phyloP scores from a whole-genome alignment of 2,113 vertebrate genomes.

The Galemys pyrenaicus region DNA sequence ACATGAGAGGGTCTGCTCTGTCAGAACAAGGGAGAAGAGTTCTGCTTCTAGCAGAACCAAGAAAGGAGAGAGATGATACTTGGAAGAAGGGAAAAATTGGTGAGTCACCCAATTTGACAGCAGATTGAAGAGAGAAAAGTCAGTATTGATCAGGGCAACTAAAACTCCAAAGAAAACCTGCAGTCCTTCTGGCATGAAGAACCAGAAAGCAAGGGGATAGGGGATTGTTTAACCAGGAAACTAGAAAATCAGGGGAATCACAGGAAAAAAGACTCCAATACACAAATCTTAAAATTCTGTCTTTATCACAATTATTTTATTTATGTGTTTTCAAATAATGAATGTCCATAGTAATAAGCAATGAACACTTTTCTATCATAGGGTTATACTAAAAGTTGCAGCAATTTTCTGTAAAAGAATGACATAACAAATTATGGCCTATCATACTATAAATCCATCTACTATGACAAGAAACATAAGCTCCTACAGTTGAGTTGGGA shows the following conservation, averaged over 20 bases:
- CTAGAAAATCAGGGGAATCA: background rate
- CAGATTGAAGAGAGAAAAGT: background rate
- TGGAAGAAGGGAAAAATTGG: background rate
- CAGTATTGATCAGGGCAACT: background rate
- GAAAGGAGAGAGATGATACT: background rate
- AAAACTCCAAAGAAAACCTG: background rate
- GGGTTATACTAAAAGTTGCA: background rate
- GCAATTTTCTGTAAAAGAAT: background rate
- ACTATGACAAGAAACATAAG: background rate
- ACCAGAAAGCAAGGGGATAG: background rate
- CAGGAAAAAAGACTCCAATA: background rate
- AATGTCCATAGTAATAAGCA: conserved; percentile 5
- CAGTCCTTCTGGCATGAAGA: background rate
- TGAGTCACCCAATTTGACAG: background rate
- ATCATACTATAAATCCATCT: background rate
- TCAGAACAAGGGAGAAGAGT: background rate
- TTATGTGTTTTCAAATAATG: background rate
- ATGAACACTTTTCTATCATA: background rate
- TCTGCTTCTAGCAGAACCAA: background rate
- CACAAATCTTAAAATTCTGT: conserved; percentile 14
- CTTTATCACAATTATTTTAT: conserved; percentile 10
- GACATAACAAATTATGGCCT: background rate
- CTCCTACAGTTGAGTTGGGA: background rate
- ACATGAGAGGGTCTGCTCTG: background rate
- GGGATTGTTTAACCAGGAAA: background rate